A percentile compares a stretch with the other conserved stretches of the same genome.
Evolutionary conservation across 2,113 vertebrate genomes (phyloP).

Genomic region (Seriola aureovittata): DNA sequence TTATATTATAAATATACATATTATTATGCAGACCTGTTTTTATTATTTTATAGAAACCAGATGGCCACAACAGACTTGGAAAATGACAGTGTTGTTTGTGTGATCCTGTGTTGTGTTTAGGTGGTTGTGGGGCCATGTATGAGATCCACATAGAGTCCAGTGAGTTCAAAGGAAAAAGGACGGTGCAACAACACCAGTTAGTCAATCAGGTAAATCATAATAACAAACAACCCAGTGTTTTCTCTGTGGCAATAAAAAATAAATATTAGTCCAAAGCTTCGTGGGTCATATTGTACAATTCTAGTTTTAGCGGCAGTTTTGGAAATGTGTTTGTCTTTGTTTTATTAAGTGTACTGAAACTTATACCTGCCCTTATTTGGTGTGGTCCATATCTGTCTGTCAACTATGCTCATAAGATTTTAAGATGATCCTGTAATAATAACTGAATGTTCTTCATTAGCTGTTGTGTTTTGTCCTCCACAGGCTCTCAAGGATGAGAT

Average conservation of each 20-base stretch:
- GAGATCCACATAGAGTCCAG: constrained; percentile 94
- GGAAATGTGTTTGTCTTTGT: background rate
- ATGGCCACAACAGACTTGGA: background rate
- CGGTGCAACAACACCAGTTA: constrained; percentile 93
- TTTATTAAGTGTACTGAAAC: background rate
- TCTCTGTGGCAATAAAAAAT: background rate
- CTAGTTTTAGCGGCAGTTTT: background rate
- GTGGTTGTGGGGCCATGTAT: constrained; percentile 97
- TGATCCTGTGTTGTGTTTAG: constrained; percentile 74
- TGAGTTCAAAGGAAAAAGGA: constrained; percentile 93
- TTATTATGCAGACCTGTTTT: background rate
- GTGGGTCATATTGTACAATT: background rate
- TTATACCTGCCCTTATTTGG: background rate
- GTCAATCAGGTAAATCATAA: constrained; percentile 89
- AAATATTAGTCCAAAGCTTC: background rate
- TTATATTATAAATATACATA: background rate
- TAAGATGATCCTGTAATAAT: background rate
- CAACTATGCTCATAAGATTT: background rate
- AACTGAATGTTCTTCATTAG: background rate
- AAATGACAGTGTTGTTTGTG: constrained; percentile 9
- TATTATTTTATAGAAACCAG: background rate
- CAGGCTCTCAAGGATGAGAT: constrained; percentile 88
- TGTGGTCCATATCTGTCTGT: background rate
- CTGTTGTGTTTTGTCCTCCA: constrained; percentile 35
- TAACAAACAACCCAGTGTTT: no score